Percentiles rank a stretch among this genome's conserved stretches.
Conservation (phyloP, 2,888 invertebrate species). For the Meiosimyza platycephala region DNA sequence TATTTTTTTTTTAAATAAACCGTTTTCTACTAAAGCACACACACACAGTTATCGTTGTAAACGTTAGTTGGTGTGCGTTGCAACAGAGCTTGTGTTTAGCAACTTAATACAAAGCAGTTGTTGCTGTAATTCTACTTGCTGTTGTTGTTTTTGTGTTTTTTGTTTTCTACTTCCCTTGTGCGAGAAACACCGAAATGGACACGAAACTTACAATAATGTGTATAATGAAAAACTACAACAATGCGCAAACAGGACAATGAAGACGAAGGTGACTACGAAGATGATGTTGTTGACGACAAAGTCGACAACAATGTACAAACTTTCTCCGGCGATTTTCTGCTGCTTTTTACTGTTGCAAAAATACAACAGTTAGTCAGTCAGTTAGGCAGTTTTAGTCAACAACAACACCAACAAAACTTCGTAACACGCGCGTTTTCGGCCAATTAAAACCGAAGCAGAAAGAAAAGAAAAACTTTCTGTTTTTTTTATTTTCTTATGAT, state of each 20-base stretch:
- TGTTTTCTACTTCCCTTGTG: too few species aligned
- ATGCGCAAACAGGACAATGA: background rate
- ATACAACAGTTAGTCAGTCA: background rate
- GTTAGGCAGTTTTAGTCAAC: background rate
- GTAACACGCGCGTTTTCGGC: conserved; percentile 22
- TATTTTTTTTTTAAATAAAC: background rate
- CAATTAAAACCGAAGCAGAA: conserved; percentile 6
- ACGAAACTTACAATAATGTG: background rate
- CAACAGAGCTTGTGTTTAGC: background rate
- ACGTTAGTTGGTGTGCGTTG: background rate
- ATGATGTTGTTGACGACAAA: conserved; percentile 7
- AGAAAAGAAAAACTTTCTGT: too few species aligned
- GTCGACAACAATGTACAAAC: conserved; percentile 11
- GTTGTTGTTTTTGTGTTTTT: background rate
- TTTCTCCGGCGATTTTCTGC: background rate
- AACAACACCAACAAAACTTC: conserved; percentile 14
- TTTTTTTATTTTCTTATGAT: too few species aligned
- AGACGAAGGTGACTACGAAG: background rate
- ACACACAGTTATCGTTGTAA: background rate
- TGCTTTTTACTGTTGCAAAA: background rate
- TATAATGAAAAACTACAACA: background rate
- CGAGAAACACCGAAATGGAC: background rate
- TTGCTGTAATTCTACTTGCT: background rate
- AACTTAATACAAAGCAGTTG: background rate
- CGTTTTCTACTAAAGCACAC: background rate